Conservation (phyloP, 2,113 vertebrate species). For the Scomber scombrus region DNA sequence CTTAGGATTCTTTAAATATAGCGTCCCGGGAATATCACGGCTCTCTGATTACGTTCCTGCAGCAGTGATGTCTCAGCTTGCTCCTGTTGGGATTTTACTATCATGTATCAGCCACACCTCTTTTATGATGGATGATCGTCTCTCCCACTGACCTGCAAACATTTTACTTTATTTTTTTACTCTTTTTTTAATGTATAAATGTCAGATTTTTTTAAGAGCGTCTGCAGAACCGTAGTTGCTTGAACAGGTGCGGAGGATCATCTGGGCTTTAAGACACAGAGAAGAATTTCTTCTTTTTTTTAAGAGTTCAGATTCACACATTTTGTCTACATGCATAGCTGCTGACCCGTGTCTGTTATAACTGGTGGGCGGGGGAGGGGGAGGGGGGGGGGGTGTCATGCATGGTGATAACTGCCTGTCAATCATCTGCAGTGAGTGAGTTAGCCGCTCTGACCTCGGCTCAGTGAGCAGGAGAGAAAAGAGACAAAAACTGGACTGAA, state of each 20-base stretch:
- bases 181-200: too few relatives aligned
- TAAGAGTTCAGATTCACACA: too few relatives aligned
- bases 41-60: slow-evolving; percentile 30
- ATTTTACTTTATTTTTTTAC: too few relatives aligned
- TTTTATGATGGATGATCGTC: too few relatives aligned
- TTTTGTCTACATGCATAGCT: background rate
- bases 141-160: too few relatives aligned
- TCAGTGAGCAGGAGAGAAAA: background rate
- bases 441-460: slow-evolving; percentile 31
- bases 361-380: background rate
- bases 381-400: background rate
- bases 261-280: too few relatives aligned
- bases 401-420: slow-evolving; percentile 45
- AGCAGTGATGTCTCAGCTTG: slow-evolving; percentile 1
- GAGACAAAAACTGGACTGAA: too few relatives aligned
- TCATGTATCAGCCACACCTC: background rate
- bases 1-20: slow-evolving; percentile 58
- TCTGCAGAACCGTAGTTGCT: too few relatives aligned
- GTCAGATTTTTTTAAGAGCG: too few relatives aligned
- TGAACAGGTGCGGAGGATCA: background rate
- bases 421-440: slow-evolving; percentile 26
- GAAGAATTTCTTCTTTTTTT: too few relatives aligned
- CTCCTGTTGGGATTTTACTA: slow-evolving; percentile 26
- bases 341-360: background rate
- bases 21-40: slow-evolving; percentile 26